Percentiles rank a stretch among this genome's conserved stretches.
Conservation (phyloP, 2,113 vertebrate genomes). For the Isichthys henryi region DNA sequence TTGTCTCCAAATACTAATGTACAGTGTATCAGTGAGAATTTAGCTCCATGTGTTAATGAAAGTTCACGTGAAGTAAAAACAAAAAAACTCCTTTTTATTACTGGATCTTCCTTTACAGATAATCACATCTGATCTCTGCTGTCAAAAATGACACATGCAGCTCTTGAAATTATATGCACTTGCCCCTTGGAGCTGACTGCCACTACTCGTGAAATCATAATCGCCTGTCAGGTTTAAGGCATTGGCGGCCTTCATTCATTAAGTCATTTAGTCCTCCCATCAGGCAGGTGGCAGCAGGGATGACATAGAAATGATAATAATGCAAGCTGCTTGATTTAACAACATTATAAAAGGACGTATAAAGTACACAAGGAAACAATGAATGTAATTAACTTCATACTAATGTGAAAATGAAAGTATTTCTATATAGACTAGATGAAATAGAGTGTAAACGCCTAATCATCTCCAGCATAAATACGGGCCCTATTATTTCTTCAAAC, state of each 20-base stretch:
- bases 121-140: constrained; percentile 23
- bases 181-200: constrained; percentile 21
- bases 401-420: constrained; percentile 14
- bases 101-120: neutral
- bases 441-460: neutral
- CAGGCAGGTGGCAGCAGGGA: neutral
- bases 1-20: neutral
- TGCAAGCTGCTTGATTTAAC: constrained; percentile 9
- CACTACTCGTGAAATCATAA: constrained; percentile 31
- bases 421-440: constrained; percentile 27
- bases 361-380: neutral
- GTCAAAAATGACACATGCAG: neutral
- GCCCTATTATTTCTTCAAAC: constrained; percentile 9
- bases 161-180: neutral
- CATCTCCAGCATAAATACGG: neutral
- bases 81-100: neutral
- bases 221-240: constrained; percentile 26
- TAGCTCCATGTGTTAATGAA: neutral
- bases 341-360: neutral
- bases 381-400: constrained; percentile 11
- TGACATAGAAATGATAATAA: constrained; percentile 1
- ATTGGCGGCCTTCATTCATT: constrained; percentile 20
- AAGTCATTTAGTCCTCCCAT: constrained; percentile 31
- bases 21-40: neutral
- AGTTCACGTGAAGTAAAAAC: neutral